Evolutionary conservation across 2,888 invertebrate genomes (phyloP).

Genomic region (Lypha dubia): DNA sequence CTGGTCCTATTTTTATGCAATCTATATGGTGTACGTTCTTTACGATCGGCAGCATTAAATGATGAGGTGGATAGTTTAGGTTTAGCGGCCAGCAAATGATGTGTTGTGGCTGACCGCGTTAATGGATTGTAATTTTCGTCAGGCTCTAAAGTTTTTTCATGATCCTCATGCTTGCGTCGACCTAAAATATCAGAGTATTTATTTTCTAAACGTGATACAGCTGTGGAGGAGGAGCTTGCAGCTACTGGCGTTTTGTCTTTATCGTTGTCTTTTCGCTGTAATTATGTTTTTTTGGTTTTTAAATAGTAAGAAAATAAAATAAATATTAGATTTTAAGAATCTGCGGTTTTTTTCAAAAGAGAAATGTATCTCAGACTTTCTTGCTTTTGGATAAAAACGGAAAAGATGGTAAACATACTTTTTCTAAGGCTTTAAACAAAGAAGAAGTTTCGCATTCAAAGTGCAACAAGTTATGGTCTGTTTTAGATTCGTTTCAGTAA

Average conservation of each 20-base stretch:
- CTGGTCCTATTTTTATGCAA: conserved; percentile 79
- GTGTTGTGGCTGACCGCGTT: conserved; percentile 89
- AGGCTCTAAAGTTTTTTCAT: conserved; percentile 89
- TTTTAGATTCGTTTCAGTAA: no score
- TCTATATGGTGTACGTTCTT: conserved; percentile 82
- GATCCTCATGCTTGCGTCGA: conserved; percentile 87
- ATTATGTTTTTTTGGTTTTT: conserved; percentile 12
- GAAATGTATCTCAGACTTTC: conserved; percentile 18
- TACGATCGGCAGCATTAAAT: conserved; percentile 84
- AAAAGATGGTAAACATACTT: conserved; percentile 7
- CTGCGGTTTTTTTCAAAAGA: no score
- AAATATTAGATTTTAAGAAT: background rate
- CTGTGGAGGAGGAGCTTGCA: conserved; percentile 77
- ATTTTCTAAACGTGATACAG: conserved; percentile 89
- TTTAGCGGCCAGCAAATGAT: conserved; percentile 87
- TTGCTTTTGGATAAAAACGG: background rate
- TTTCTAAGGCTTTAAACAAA: no score
- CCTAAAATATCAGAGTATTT: conserved; percentile 91
- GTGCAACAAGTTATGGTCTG: no score
- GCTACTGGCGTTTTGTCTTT: conserved; percentile 82
- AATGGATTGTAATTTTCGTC: conserved; percentile 84
- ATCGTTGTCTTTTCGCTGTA: conserved; percentile 79
- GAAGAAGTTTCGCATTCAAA: no score
- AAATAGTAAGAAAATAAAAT: conserved; percentile 33
- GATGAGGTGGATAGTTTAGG: conserved; percentile 85